Evolutionary conservation across 2,888 invertebrate species (phyloP), one percentile per base, ranked within the genome.

Genomic region (Limnephilus lunatus): DNA sequence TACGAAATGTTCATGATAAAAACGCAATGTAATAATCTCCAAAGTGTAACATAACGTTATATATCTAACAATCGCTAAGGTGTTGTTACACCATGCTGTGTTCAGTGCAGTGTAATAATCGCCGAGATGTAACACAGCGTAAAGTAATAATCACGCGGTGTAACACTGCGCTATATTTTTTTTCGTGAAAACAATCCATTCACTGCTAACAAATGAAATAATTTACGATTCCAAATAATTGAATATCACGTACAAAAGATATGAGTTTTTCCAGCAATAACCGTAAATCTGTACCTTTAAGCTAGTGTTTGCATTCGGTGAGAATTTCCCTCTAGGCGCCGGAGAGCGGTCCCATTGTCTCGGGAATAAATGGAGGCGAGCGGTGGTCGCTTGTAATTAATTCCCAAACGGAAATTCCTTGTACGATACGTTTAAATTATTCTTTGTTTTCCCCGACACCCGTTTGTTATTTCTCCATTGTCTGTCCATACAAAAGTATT

Each of bases 401-500:
- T 93, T 93, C 93, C 93, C 92, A 93, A 92, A 91, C 93, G 93
- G 93, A 93, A 93, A 92, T 93, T 92, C 93, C 93, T 93, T 92
- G 92, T 90, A 93, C 93, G 93, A 93, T 93, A 93, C 93, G 93
- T 93, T 93, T 93, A 93, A 93, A 93, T 93, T 93, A 93, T 93
- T 93, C 93, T 93, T 93, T 93, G 93, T 93, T 93, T 93, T 90
- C 91, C 92, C 88, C 88, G 91, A 91, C 91, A 91, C 91, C 86
- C 88, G 91, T 91, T 91, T 87, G 87, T 91, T 89, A 89, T 89
- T 88, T 89, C 91, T 91, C 91, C 81, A 91, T 91, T 91, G 91
- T 91, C 81, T 68, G 88, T 91, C 88, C 89, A 91, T 91, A 91
- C 91, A 91, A 91, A 91, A 91, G 91, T 91, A 91, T 91, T 81